Evolutionary conservation across 2,797 vertebrate species (phyloP).

Genomic region (Vipera ursinii): DNA sequence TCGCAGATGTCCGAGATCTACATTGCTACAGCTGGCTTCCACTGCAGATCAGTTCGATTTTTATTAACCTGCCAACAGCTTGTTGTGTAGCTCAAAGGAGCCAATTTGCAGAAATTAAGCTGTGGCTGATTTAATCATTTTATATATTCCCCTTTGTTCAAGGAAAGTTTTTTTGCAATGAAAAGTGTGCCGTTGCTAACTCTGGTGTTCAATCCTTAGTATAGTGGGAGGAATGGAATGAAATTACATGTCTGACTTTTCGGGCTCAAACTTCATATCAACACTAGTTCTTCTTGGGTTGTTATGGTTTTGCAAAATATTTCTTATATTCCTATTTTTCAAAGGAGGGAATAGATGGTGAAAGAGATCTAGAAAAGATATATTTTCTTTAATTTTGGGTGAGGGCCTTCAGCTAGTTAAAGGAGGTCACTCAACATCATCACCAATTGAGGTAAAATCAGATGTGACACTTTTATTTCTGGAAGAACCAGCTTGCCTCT

Average conservation of each 20-base stretch:
- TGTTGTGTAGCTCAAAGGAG: conserved; percentile 37
- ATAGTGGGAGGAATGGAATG: conserved; percentile 23
- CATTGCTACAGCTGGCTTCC: conserved; percentile 47
- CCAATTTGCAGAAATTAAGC: conserved; percentile 31
- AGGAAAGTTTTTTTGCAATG: conserved; percentile 22
- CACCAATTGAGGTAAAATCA: background rate
- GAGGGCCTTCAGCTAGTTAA: conserved; percentile 10
- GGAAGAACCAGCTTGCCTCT: background rate
- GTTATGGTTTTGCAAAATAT: background rate
- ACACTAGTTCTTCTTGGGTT: background rate
- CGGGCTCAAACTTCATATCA: conserved; percentile 22
- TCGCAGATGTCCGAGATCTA: conserved; percentile 41
- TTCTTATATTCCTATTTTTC: background rate
- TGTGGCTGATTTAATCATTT: conserved; percentile 36
- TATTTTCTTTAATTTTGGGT: conserved; percentile 17
- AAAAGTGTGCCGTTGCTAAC: conserved; percentile 27
- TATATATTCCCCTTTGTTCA: conserved; percentile 35
- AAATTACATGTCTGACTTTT: conserved; percentile 20
- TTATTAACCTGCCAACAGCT: conserved; percentile 54
- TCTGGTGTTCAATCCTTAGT: background rate
- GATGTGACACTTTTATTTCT: background rate
- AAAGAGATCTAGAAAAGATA: conserved; percentile 25
- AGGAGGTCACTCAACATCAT: background rate
- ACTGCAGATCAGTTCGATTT: conserved; percentile 54
- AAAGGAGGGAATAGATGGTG: conserved; percentile 16